These are phyloP conservation scores for Carassius auratus DNA, from an alignment of 2,113 vertebrate species.

Conservation along the genomic window DNA sequence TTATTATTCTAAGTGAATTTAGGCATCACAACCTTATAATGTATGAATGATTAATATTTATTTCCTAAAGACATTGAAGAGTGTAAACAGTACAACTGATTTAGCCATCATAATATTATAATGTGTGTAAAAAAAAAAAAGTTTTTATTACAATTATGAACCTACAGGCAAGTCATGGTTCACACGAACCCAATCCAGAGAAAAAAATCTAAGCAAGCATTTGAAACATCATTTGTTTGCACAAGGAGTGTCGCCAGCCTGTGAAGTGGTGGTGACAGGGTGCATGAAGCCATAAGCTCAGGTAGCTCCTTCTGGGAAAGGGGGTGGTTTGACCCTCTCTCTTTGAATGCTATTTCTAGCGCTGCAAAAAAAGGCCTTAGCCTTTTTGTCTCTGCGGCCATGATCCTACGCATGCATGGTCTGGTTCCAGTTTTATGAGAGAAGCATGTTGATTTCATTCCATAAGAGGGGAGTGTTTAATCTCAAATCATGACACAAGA, in stretches of 20 bases:
- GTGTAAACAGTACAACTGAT: no score
- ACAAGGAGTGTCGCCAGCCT: constrained; percentile 74
- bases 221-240: constrained; percentile 77
- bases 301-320: constrained; percentile 42
- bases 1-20: no score
- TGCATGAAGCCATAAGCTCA: constrained; percentile 30
- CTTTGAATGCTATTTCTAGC: constrained; percentile 45
- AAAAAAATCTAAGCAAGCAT: constrained; percentile 73
- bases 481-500: constrained; percentile 70
- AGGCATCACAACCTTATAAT: no score
- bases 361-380: constrained; percentile 31
- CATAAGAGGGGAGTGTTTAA: constrained; percentile 70
- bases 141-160: no score
- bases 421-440: constrained; percentile 54
- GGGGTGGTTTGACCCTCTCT: constrained; percentile 18
- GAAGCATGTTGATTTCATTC: constrained; percentile 59
- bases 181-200: constrained; percentile 37
- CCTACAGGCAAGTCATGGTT: not conserved
- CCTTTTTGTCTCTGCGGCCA: constrained; percentile 50
- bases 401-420: constrained; percentile 57
- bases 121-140: no score
- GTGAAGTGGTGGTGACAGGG: constrained; percentile 71
- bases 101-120: no score
- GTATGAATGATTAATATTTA: no score
- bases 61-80: no score